phyloP scores from a whole-genome alignment of 2,113 vertebrate species.

The Suncus etruscus region DNA sequence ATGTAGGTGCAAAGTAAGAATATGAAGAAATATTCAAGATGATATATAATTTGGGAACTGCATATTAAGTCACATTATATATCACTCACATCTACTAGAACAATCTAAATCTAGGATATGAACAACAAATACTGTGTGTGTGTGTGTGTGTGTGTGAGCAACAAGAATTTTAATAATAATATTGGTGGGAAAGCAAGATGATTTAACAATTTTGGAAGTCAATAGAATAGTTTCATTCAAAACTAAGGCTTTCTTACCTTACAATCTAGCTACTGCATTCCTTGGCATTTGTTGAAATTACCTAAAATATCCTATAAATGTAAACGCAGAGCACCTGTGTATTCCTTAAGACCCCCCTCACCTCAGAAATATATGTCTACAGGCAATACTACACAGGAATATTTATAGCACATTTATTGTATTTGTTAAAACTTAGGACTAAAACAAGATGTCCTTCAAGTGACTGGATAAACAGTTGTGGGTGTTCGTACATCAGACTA shows the following conservation, averaged over 20 bases:
- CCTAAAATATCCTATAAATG: background rate
- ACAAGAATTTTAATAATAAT: background rate
- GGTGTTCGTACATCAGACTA: background rate
- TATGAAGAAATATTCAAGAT: background rate
- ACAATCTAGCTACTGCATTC: background rate
- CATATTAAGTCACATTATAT: background rate
- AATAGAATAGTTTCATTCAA: background rate
- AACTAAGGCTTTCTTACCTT: background rate
- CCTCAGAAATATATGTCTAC: too few relatives aligned
- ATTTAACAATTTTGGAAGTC: background rate
- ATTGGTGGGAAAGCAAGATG: background rate
- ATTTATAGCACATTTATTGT: background rate
- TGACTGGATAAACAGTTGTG: background rate
- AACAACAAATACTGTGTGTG: background rate
- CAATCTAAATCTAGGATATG: background rate
- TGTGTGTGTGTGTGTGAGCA: background rate
- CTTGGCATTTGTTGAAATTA: conserved; percentile 6
- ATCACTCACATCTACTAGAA: background rate
- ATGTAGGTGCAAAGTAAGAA: background rate
- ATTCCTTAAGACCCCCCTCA: too few relatives aligned
- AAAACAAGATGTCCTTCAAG: background rate
- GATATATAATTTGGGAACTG: background rate
- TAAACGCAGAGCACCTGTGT: background rate
- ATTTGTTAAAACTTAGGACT: background rate
- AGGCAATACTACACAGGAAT: background rate